Evolutionary conservation across 1,140 invertebrate species (phyloP).

Genomic region (Pseudomyrmex sp.): DNA sequence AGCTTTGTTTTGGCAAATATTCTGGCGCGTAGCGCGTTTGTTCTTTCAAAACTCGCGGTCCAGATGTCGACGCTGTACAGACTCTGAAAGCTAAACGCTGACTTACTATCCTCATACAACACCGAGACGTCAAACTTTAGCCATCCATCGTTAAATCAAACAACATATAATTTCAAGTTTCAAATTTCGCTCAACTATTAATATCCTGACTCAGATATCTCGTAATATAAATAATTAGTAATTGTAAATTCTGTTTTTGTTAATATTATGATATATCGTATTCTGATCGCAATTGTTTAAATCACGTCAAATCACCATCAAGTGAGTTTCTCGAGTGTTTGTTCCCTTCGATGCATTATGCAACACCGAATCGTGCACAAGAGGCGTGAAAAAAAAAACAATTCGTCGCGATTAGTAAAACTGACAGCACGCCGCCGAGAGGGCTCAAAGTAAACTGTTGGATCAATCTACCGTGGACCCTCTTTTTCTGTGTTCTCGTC

Average conservation of each 20-base stretch:
- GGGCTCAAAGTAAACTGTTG: constrained; percentile 48
- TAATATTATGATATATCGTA: background rate
- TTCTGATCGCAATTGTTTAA: no score
- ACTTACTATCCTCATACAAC: constrained; percentile 15
- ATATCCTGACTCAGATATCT: background rate
- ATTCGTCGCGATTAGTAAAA: constrained; percentile 53
- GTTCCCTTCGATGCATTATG: constrained; percentile 34
- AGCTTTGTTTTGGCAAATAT: constrained; percentile 70
- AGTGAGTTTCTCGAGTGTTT: constrained; percentile 4
- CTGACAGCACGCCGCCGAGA: constrained; percentile 47
- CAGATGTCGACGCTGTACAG: constrained; percentile 67
- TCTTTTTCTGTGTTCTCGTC: constrained; percentile 35
- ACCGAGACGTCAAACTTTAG: constrained; percentile 8
- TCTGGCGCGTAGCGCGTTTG: constrained; percentile 5
- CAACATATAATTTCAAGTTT: background rate
- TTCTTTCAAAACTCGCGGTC: constrained; percentile 32
- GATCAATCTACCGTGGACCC: constrained; percentile 36
- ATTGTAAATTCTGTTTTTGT: background rate
- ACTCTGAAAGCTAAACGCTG: constrained; percentile 21
- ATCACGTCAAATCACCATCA: constrained; percentile 15
- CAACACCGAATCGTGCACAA: constrained; percentile 46
- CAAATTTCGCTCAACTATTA: background rate
- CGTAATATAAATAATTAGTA: background rate
- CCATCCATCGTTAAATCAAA: background rate
- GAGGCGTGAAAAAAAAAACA: constrained; percentile 42